Evolutionary conservation across 2,888 invertebrate species (phyloP), one percentile per base, ranked within the genome.

Genomic region (Heliconius cydno): DNA sequence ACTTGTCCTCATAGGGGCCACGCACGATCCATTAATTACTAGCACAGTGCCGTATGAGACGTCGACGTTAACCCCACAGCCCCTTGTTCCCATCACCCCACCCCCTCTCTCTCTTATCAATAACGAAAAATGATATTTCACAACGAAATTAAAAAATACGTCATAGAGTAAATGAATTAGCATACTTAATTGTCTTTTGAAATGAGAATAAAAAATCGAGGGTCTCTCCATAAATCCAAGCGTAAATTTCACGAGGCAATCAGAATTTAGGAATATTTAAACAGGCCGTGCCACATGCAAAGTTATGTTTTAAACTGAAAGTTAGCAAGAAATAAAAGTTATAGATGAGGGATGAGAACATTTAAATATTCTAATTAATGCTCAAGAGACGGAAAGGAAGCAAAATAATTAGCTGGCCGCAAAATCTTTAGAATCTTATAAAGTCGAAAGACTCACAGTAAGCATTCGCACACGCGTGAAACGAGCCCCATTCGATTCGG

Each of bases 81-180:
- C 73, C 73, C 82, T 81, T 82, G 80, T 79, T 83, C 80, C 81
- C 78, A 78, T 74, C 75, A 79, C 81, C 80, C 78, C 81, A 77
- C 80, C 84, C 85, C 78, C 79, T 34, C 77, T 79, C 77, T 79
- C 84, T 83, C 78, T 81, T 78, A 80, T 79, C 78, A 72, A 88
- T 90, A 90, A 89, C 87, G 86, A 87, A 88, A 88, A 86, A 88
- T 88, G 88, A 90, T 90, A 89, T 88, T 91, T 88, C 87, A 85
- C 86, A 86, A 82, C 85, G 83, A 70, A 87, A 88, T 92, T 89
- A 86, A 88, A 88, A 89, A 91, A 90, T 88, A 88, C 89, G 88
- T 89, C 91, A 91, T 90, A 91, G 91, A 92, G 90, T 91, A 91
- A 92, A 90, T 90, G 91, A 92, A 94, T 94, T 93, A 93, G 91